A percentile compares a stretch with the other conserved stretches of the same genome.
These are phyloP conservation scores for Canis aureus DNA, from an alignment of 2,113 vertebrate genomes.

Conservation along the genomic window DNA sequence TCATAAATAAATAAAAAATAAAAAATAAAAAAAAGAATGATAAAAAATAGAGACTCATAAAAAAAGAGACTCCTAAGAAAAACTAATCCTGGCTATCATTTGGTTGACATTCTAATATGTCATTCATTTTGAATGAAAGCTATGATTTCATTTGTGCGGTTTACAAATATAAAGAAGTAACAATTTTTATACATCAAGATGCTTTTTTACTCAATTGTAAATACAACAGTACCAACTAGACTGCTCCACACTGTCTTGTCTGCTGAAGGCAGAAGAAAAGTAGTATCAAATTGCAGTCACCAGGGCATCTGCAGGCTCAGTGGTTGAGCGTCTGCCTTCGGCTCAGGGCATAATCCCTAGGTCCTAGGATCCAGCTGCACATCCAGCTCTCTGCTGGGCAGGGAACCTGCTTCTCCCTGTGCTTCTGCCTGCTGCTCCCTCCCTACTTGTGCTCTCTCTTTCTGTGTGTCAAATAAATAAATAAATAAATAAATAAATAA, in stretches of 20 bases:
- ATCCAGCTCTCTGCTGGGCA: too few relatives aligned
- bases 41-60: neutral
- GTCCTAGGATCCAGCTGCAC: too few relatives aligned
- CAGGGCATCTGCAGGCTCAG: too few relatives aligned
- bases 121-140: neutral
- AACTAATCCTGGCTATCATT: neutral
- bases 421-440: too few relatives aligned
- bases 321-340: too few relatives aligned
- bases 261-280: neutral
- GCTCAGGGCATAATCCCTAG: too few relatives aligned
- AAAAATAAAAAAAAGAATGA: neutral
- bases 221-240: too few relatives aligned
- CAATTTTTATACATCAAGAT: neutral
- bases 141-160: neutral
- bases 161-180: neutral
- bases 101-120: neutral
- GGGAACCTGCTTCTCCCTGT: too few relatives aligned
- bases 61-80: neutral
- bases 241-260: neutral
- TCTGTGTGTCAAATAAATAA: too few relatives aligned
- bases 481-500: too few relatives aligned
- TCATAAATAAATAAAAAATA: too few relatives aligned
- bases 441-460: too few relatives aligned
- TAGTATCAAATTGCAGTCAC: neutral
- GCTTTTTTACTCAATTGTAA: neutral